A percentile compares a stretch with the other conserved stretches of the same genome.
phyloP scores from a whole-genome alignment of 2,113 vertebrate species.

The Asarcornis scutulata region DNA sequence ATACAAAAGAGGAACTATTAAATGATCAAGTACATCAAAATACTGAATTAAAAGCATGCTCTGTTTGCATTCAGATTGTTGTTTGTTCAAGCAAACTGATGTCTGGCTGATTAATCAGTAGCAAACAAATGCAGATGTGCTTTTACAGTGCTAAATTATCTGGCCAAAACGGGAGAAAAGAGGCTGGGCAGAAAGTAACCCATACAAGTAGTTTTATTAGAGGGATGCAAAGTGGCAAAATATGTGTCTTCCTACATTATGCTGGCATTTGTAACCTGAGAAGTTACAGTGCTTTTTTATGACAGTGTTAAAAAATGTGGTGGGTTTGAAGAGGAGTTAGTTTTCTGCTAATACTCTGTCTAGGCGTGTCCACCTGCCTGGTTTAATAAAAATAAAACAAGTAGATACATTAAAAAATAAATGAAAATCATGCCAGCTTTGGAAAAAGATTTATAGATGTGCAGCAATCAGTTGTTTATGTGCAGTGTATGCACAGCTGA shows the following conservation, averaged over 20 bases:
- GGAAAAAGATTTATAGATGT: not conserved
- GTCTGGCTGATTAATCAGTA: not conserved
- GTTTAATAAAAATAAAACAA: not conserved
- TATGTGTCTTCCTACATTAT: not conserved
- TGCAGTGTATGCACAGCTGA: not conserved
- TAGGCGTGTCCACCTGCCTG: not conserved
- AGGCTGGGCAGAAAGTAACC: not conserved
- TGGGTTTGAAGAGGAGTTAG: not conserved
- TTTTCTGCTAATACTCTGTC: not conserved
- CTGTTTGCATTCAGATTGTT: not conserved
- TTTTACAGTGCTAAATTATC: not conserved
- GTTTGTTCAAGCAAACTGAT: not conserved
- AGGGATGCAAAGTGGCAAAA: not conserved
- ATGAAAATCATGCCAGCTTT: not conserved
- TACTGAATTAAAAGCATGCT: not conserved
- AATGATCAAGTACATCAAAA: not conserved
- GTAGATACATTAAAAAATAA: not conserved
- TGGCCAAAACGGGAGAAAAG: not conserved
- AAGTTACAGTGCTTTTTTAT: not conserved
- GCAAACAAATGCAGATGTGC: not conserved
- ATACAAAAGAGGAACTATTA: not conserved
- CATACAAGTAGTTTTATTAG: not conserved
- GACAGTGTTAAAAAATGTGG: not conserved
- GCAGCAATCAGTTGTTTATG: not conserved
- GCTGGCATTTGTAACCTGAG: not conserved